Base-by-base conservation (phyloP, 2,113 vertebrate genomes). In the Dicaeum eximium region DNA sequence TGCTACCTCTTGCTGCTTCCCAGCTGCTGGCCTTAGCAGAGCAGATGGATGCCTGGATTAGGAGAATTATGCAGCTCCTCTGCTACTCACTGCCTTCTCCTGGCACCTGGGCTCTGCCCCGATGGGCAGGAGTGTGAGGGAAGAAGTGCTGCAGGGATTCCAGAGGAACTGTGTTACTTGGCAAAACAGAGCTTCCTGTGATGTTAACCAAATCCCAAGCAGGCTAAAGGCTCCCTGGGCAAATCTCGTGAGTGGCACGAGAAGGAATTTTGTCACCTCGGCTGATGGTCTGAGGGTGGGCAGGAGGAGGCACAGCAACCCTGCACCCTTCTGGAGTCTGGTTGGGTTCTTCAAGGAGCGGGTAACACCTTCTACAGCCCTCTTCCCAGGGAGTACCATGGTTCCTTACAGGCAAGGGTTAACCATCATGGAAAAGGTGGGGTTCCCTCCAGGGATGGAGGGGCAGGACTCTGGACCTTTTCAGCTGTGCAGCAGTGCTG, bases 111-210 rank as follows among this genome's bases (percentile, higher is more conserved):
- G 45, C 54, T 30, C 50, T 84, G 69, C 35, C 57, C 44, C 0
- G 0, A 2, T 0, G 2, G 30, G 6, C 1, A 37, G 72, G 50
- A 80, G 62, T 45, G 4, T 60, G 45, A 4, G 2, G 28, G 21
- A 35, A 58, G 61, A 18, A 38, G 22, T 16, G 30, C 53, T 66
- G 2, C 2, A 77, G 72, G 51, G 47, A 30, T 20, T 67, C 37
- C 27, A 24, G 56, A 67, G 83, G 40, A 58, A 57, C 0, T 0
- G 23, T 7, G n/a, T 11, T 33, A 3, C 33, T 54, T 2, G 1
- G 37, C 53, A 17, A 16, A 30, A 42, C 0, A 1, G 15, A 9
- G 64, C 27, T 51, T 67, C 28, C 74, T 0, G 0, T 20, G 40
- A 15, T 9, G 50, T 35, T 21, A 60, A 57, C 31, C 35, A 21